Percentiles rank a stretch among this genome's conserved stretches.
phyloP scores from a whole-genome alignment of 2,797 vertebrate species.

The Lacerta agilis region DNA sequence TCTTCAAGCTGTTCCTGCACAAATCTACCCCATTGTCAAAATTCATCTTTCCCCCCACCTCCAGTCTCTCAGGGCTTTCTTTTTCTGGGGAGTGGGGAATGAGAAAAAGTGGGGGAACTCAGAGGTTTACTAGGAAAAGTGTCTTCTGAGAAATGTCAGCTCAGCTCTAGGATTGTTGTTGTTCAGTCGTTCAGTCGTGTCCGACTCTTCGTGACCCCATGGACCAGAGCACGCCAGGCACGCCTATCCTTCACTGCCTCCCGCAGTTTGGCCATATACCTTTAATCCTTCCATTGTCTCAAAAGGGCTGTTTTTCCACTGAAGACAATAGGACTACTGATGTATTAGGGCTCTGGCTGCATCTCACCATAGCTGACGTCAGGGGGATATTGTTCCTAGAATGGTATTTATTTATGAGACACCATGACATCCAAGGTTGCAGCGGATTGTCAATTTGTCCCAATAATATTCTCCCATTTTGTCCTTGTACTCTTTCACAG shows the following conservation, averaged over 20 bases:
- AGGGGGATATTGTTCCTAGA: constrained; percentile 16
- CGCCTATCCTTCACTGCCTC: too few species aligned
- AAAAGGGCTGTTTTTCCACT: not conserved
- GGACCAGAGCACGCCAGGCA: too few species aligned
- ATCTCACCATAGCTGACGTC: not conserved
- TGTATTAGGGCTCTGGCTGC: not conserved
- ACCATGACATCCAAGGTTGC: not conserved
- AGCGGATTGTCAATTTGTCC: not conserved
- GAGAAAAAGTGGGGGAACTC: too few species aligned
- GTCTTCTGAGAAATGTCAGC: not conserved
- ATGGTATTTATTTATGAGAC: not conserved
- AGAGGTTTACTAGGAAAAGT: too few species aligned
- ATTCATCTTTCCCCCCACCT: too few species aligned
- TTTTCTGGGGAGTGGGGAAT: too few species aligned
- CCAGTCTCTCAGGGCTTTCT: too few species aligned
- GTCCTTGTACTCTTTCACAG: not conserved
- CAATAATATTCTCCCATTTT: not conserved
- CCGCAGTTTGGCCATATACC: too few species aligned
- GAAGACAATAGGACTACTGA: not conserved
- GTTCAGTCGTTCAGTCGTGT: too few species aligned
- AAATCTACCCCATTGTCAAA: too few species aligned
- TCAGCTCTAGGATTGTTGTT: not conserved
- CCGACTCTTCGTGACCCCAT: too few species aligned
- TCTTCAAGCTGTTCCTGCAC: too few species aligned
- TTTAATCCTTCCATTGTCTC: constrained; percentile 10